phyloP scores from a whole-genome alignment of 2,888 invertebrate species.

The Rapana venosa region DNA sequence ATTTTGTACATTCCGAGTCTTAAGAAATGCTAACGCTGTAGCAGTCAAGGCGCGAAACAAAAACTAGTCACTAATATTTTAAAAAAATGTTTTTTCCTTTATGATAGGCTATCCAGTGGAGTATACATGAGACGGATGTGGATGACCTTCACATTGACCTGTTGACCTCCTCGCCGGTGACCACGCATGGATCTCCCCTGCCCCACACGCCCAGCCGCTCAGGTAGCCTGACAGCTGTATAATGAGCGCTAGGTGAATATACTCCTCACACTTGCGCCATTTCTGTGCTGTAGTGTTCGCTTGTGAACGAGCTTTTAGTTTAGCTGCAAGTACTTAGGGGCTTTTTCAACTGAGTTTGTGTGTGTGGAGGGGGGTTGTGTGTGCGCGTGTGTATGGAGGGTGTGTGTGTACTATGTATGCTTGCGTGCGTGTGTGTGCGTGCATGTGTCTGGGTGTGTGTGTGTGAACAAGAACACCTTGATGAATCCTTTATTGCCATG shows the following conservation, averaged over 20 bases:
- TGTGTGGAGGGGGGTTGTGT: background rate
- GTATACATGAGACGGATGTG: background rate
- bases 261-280: conserved; percentile 25
- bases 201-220: conserved; percentile 44
- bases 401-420: background rate
- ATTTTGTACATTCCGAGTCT: no score
- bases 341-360: no score
- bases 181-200: conserved; percentile 19
- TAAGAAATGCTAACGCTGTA: no score
- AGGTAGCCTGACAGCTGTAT: conserved; percentile 49
- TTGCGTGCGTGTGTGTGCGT: background rate
- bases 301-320: background rate
- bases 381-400: background rate
- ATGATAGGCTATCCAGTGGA: conserved; percentile 35
- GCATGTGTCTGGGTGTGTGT: background rate
- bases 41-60: no score
- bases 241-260: conserved; percentile 46
- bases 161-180: conserved; percentile 41
- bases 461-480: no score
- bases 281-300: background rate
- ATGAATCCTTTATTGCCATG: no score
- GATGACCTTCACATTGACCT: conserved; percentile 50
- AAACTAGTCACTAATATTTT: no score
- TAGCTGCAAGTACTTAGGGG: no score
- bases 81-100: background rate